phyloP scores from a whole-genome alignment of 2,113 vertebrate species.

The Chascanopsetta lugubris region DNA sequence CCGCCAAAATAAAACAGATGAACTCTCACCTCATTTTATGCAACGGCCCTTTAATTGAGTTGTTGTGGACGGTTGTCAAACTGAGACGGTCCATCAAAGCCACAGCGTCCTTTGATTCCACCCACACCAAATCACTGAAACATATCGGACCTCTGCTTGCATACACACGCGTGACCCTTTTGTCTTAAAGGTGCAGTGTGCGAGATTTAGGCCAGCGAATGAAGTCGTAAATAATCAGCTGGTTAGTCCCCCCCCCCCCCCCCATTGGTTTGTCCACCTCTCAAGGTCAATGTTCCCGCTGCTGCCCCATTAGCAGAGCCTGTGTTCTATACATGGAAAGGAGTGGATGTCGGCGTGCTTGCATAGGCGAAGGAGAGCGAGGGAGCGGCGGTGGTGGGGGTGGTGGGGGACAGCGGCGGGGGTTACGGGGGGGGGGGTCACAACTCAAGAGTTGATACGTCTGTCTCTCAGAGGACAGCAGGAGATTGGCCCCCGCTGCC shows the following conservation, averaged over 20 bases:
- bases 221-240: constrained; percentile 63
- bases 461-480: constrained; percentile 65
- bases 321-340: constrained; percentile 59
- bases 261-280: constrained; percentile 58
- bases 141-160: too few species aligned
- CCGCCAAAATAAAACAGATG: too few species aligned
- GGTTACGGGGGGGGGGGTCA: constrained; percentile 7
- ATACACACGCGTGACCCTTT: too few species aligned
- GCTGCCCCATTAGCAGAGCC: constrained; percentile 58
- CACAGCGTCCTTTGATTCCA: too few species aligned
- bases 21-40: too few species aligned
- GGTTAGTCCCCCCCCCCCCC: constrained; percentile 55
- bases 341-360: constrained; percentile 21
- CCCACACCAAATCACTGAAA: too few species aligned
- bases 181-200: too few species aligned
- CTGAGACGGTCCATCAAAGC: too few species aligned
- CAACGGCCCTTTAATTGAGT: too few species aligned
- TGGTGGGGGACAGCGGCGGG: background rate
- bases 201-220: constrained; percentile 20
- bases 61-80: too few species aligned
- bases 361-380: background rate
- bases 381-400: background rate
- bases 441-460: constrained; percentile 59
- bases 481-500: constrained; percentile 68
- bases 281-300: constrained; percentile 71